These are phyloP conservation scores for Ellobius talpinus DNA, from an alignment of 2,113 vertebrate genomes.

Conservation along the genomic window DNA sequence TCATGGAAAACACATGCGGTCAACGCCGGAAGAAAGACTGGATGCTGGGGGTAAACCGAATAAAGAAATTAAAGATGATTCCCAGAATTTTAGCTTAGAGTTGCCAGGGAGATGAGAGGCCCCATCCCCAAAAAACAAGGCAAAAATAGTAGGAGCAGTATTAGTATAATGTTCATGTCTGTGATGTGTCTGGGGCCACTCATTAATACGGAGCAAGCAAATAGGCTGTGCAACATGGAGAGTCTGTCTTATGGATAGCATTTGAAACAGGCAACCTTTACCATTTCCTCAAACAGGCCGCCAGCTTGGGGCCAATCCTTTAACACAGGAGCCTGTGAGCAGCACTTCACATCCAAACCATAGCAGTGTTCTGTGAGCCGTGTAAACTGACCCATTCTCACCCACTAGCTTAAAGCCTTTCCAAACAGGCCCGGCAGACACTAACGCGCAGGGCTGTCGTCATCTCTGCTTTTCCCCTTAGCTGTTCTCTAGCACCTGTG, in stretches of 20 bases:
- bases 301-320: no score
- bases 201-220: not conserved
- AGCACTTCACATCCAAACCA: not conserved
- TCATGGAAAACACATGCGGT: not conserved
- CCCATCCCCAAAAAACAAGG: not conserved
- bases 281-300: not conserved
- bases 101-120: not conserved
- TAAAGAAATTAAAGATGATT: not conserved
- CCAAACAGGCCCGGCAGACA: not conserved
- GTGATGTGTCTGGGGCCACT: not conserved
- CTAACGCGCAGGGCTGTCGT: not conserved
- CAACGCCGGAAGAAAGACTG: not conserved
- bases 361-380: not conserved
- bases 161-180: not conserved
- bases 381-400: not conserved
- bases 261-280: no score
- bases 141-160: not conserved
- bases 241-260: no score
- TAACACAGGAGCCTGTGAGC: no score
- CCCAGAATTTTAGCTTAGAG: not conserved
- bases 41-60: not conserved
- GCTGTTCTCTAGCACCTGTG: not conserved
- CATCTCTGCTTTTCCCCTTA: not conserved
- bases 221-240: not conserved
- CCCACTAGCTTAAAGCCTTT: not conserved